These are phyloP conservation scores for Steinernema hermaphroditum DNA, from an alignment of 2,888 invertebrate genomes.

Conservation along the genomic window DNA sequence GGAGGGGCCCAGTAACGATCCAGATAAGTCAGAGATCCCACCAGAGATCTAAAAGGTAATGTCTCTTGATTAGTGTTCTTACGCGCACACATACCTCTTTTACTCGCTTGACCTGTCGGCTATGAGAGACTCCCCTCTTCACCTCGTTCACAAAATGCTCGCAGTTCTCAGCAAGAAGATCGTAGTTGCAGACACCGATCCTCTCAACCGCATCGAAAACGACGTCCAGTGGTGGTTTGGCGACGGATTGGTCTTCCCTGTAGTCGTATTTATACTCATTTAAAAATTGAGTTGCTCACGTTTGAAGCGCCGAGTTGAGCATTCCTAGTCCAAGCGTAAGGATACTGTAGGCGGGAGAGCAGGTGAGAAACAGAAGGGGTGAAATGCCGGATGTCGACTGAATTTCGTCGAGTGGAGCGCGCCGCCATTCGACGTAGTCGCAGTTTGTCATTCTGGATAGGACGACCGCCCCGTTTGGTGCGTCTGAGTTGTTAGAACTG, in stretches of 20 bases:
- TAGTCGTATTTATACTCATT: not conserved
- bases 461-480: not conserved
- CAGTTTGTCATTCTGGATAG: not conserved
- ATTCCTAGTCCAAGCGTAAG: not conserved
- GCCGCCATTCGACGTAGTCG: constrained; percentile 11
- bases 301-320: not conserved
- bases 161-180: constrained; percentile 1
- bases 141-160: constrained; percentile 10
- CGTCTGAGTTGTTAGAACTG: not conserved
- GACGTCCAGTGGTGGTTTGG: not conserved
- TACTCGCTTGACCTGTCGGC: not conserved
- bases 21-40: too few relatives aligned
- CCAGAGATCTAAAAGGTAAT: too few relatives aligned
- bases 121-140: constrained; percentile 1
- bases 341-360: not conserved
- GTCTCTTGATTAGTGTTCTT: too few relatives aligned
- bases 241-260: not conserved
- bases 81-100: too few relatives aligned
- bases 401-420: not conserved
- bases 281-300: not conserved
- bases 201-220: not conserved
- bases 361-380: not conserved
- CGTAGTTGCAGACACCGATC: constrained; percentile 18
- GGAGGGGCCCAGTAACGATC: too few relatives aligned
- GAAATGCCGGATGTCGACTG: not conserved